Conservation (phyloP, 2,888 invertebrate genomes). For the Adelphocoris suturalis region DNA sequence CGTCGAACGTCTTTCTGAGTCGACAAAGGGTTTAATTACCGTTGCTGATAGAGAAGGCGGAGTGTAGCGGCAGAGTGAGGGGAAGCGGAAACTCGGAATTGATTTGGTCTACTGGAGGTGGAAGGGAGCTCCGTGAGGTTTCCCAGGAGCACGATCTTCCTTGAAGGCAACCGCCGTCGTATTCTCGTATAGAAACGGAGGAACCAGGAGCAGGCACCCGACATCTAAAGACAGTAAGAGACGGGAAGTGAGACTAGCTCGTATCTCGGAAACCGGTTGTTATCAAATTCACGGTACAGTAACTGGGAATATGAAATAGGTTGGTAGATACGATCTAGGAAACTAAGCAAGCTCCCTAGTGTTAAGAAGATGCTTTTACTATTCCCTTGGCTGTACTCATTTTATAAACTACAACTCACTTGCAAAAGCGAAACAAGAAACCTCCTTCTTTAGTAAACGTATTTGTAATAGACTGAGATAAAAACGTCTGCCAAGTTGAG, state of each 20-base stretch:
- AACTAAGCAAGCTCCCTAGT: too few relatives aligned
- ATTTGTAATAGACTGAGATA: too few relatives aligned
- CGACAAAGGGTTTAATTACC: slow-evolving; percentile 48
- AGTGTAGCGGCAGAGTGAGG: neutral
- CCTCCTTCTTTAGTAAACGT: too few relatives aligned
- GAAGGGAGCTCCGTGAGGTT: slow-evolving; percentile 39
- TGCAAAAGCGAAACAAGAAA: too few relatives aligned
- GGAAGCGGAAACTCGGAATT: slow-evolving; percentile 31
- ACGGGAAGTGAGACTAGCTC: neutral
- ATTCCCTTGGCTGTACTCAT: too few relatives aligned
- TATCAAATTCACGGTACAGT: neutral
- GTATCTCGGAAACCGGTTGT: neutral
- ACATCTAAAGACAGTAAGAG: neutral
- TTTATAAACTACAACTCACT: too few relatives aligned
- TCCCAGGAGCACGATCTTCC: slow-evolving; percentile 24
- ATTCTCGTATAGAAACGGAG: neutral
- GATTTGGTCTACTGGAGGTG: slow-evolving; percentile 37
- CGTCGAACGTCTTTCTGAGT: neutral
- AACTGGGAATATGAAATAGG: neutral
- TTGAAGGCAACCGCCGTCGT: neutral
- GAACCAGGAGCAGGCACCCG: neutral
- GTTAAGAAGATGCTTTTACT: too few relatives aligned
- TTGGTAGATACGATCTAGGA: too few relatives aligned
- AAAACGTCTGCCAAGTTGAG: too few relatives aligned
- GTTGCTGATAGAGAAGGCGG: slow-evolving; percentile 25